Conservation (phyloP, 2,113 vertebrate species). For the Gymnogyps californianus region DNA sequence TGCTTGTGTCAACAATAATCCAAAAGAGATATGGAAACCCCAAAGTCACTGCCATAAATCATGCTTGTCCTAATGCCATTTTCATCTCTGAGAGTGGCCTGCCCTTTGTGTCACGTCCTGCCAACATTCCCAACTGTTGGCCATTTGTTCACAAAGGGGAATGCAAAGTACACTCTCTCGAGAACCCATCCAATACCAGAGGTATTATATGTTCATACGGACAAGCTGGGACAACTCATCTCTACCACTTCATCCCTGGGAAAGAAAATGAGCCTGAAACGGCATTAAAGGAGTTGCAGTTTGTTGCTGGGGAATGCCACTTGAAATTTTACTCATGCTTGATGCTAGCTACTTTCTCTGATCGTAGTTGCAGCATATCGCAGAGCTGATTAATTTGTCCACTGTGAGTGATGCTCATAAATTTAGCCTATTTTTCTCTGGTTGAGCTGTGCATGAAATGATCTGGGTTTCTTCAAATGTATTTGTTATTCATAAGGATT, state of each 20-base stretch:
- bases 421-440: slow-evolving; percentile 11
- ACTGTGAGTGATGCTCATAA: slow-evolving; percentile 6
- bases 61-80: background rate
- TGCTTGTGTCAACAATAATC: background rate
- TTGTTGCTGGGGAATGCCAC: background rate
- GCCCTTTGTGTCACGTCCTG: background rate
- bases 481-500: slow-evolving; percentile 45
- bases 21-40: background rate
- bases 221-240: background rate
- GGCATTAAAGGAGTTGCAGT: background rate
- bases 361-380: background rate
- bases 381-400: slow-evolving; percentile 25
- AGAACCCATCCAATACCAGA: background rate
- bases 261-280: background rate
- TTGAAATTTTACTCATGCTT: slow-evolving; percentile 13
- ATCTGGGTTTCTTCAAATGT: background rate
- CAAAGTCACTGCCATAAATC: background rate
- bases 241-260: background rate
- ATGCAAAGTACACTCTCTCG: rapidly evolving
- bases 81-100: background rate
- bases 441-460: slow-evolving; percentile 8
- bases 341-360: background rate
- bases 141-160: background rate
- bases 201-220: background rate
- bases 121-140: background rate